phyloP scores from a whole-genome alignment of 2,797 vertebrate genomes.

The Dermochelys coriacea region DNA sequence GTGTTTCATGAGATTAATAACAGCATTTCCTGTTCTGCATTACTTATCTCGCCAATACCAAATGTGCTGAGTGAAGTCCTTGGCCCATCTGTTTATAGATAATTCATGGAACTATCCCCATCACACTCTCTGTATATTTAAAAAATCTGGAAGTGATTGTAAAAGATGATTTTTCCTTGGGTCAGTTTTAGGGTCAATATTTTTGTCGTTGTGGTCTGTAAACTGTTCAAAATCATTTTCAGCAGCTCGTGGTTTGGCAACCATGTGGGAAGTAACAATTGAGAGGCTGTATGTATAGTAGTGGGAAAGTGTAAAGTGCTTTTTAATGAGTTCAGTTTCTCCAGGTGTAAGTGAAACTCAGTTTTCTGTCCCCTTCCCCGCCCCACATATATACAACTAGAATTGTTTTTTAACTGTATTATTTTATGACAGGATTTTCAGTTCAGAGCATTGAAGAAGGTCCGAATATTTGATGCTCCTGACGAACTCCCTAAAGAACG shows the following conservation, averaged over 20 bases:
- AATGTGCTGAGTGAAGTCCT: not conserved
- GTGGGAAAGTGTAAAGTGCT: not conserved
- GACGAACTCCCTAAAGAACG: slow-evolving; percentile 90
- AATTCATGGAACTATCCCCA: not conserved
- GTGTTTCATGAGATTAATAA: not conserved
- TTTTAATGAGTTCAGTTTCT: not conserved
- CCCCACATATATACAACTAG: not conserved
- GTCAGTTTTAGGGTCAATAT: not conserved
- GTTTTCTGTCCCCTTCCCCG: not conserved
- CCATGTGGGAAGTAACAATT: not conserved
- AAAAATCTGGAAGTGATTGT: not conserved
- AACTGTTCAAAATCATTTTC: not conserved
- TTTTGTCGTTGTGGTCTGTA: not conserved
- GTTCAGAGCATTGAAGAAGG: slow-evolving; percentile 95
- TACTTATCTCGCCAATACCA: not conserved
- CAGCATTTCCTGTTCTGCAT: not conserved
- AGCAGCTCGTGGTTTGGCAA: not conserved
- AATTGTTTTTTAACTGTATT: slow-evolving; percentile 17
- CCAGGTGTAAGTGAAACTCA: not conserved
- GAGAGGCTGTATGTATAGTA: not conserved
- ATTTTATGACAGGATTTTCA: slow-evolving; percentile 90
- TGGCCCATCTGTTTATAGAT: not conserved
- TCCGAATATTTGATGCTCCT: slow-evolving; percentile 88
- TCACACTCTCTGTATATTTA: not conserved
- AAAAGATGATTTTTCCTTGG: not conserved